Conservation (phyloP, 2,113 vertebrate genomes). For the Sebastes fasciatus region DNA sequence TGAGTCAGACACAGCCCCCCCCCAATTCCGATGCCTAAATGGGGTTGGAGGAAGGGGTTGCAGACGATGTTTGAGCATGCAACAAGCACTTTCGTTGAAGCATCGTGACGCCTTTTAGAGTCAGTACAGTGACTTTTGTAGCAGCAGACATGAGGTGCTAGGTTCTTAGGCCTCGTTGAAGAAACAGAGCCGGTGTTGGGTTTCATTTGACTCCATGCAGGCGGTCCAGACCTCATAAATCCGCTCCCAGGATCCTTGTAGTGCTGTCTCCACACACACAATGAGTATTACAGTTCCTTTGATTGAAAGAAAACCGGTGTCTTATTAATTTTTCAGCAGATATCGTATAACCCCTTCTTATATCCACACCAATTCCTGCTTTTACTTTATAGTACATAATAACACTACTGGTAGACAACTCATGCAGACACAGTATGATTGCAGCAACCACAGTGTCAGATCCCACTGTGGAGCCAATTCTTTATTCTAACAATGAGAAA, state of each 20-base stretch:
- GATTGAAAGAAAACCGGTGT: conserved; percentile 27
- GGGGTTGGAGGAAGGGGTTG: background rate
- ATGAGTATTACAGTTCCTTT: conserved; percentile 35
- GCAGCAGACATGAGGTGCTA: conserved; percentile 14
- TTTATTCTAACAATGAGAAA: conserved; percentile 70
- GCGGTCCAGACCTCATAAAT: conserved; percentile 72
- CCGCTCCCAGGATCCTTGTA: conserved; percentile 64
- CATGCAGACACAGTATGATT: conserved; percentile 1
- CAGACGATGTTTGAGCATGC: background rate
- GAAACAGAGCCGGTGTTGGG: conserved; percentile 57
- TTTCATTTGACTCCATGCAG: conserved; percentile 69
- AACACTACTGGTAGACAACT: background rate
- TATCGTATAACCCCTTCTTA: background rate
- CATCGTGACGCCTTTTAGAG: conserved; percentile 19
- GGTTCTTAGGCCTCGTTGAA: conserved; percentile 35
- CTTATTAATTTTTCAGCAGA: background rate
- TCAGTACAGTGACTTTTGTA: conserved; percentile 13
- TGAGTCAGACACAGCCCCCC: too few species aligned
- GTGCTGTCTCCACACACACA: conserved; percentile 49
- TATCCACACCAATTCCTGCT: conserved; percentile 2
- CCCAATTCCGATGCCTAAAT: background rate
- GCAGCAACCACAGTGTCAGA: conserved; percentile 42
- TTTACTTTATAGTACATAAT: conserved; percentile 1
- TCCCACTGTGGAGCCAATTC: conserved; percentile 38
- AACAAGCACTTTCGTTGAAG: background rate